phyloP scores from a whole-genome alignment of 2,888 invertebrate species.

The Anthophora plumipes region DNA sequence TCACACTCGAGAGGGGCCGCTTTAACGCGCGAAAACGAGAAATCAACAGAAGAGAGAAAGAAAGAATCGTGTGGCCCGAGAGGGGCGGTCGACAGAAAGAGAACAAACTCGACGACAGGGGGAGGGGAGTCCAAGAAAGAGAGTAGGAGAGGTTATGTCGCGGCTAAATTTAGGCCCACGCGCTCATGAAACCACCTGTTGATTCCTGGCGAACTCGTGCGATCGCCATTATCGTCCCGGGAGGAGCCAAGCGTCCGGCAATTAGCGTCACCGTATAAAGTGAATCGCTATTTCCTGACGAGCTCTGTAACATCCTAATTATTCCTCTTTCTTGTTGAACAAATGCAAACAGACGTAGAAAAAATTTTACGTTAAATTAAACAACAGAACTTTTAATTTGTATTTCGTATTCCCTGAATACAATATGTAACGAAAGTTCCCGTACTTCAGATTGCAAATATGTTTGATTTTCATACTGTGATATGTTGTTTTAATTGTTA shows the following conservation, averaged over 20 bases:
- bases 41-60: constrained; percentile 1
- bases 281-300: constrained; percentile 6
- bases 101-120: constrained; percentile 46
- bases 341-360: too few species aligned
- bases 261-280: constrained; percentile 34
- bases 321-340: background rate
- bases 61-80: background rate
- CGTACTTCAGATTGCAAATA: too few species aligned
- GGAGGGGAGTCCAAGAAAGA: constrained; percentile 34
- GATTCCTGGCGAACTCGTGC: constrained; percentile 52
- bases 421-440: too few species aligned
- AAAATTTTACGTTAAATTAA: too few species aligned
- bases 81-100: background rate
- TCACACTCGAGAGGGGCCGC: background rate
- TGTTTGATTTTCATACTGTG: too few species aligned
- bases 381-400: too few species aligned
- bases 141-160: constrained; percentile 59
- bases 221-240: constrained; percentile 46
- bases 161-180: constrained; percentile 71
- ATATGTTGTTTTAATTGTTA: too few species aligned
- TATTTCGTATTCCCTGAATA: too few species aligned
- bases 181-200: constrained; percentile 69
- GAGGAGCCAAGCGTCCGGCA: constrained; percentile 23
- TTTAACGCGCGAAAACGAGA: constrained; percentile 36
- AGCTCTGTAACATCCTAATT: background rate